A percentile compares a stretch with the other conserved stretches of the same genome.
These are phyloP conservation scores for Drosophila ustulata DNA, from an alignment of 2,888 invertebrate genomes.

Conservation along the genomic window DNA sequence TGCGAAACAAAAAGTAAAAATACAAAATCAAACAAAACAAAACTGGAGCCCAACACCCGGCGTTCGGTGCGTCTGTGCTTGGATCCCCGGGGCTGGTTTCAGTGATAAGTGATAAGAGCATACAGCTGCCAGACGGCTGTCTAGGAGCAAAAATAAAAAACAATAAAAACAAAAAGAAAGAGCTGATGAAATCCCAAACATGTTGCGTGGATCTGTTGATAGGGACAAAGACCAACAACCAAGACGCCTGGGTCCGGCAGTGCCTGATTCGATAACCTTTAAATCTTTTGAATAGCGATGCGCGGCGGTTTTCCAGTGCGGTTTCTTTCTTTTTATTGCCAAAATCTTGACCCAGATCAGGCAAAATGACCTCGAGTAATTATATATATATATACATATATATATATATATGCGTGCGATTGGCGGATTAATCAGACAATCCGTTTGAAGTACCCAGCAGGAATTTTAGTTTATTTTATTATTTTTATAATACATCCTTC, in stretches of 20 bases:
- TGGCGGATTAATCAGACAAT: background rate
- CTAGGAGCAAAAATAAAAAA: constrained; percentile 13
- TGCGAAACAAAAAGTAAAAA: constrained; percentile 37
- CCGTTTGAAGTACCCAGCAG: background rate
- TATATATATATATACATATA: background rate
- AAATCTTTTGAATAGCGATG: background rate
- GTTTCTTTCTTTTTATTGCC: constrained; percentile 1
- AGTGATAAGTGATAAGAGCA: constrained; percentile 35
- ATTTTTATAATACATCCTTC: background rate
- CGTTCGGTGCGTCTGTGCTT: constrained; percentile 4
- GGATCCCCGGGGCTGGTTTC: constrained; percentile 16
- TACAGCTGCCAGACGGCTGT: constrained; percentile 38
- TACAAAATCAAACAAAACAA: constrained; percentile 51
- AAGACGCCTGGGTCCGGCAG: constrained; percentile 8
- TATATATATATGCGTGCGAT: background rate
- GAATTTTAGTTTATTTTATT: background rate
- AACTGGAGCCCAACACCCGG: constrained; percentile 15
- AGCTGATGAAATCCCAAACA: constrained; percentile 34
- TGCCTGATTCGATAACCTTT: constrained; percentile 20
- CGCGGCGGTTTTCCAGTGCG: background rate
- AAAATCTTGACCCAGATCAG: constrained; percentile 24
- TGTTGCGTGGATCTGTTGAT: constrained; percentile 36
- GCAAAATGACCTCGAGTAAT: constrained; percentile 1
- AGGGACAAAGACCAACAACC: constrained; percentile 26
- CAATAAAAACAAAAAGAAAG: background rate